Evolutionary conservation across 2,888 invertebrate genomes (phyloP).

Genomic region (Metallyticus violacea): DNA sequence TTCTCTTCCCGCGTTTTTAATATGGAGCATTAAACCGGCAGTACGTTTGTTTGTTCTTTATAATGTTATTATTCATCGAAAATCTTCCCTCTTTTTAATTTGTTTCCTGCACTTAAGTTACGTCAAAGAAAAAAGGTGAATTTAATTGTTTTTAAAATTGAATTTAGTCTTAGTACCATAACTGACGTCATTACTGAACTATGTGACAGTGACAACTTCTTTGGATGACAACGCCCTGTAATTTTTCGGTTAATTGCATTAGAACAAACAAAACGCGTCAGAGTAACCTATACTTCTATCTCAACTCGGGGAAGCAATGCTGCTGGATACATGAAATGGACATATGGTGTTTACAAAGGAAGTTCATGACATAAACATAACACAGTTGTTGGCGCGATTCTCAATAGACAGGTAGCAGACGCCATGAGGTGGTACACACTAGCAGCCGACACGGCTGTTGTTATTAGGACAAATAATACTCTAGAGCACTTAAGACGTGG

Average conservation of each 20-base stretch:
- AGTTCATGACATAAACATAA: background rate
- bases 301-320: background rate
- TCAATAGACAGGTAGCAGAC: conserved; percentile 44
- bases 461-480: background rate
- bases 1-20: background rate
- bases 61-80: background rate
- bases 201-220: conserved; percentile 26
- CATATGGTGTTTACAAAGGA: background rate
- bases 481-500: background rate
- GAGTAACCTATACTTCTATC: background rate
- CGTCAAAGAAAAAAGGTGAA: too few species aligned
- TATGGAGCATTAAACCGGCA: background rate
- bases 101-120: too few species aligned
- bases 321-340: background rate
- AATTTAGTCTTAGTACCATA: background rate
- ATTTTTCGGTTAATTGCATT: conserved; percentile 15
- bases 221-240: conserved; percentile 31
- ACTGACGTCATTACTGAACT: conserved; percentile 6
- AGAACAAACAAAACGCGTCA: background rate
- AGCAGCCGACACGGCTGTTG: conserved; percentile 43
- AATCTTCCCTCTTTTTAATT: background rate
- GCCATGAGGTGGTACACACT: conserved; percentile 45
- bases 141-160: too few species aligned
- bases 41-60: background rate
- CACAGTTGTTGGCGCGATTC: conserved; percentile 29